Percentiles rank a stretch among this genome's conserved stretches.
Conservation (phyloP, 2,888 invertebrate species). For the Stegana nigrithorax region DNA sequence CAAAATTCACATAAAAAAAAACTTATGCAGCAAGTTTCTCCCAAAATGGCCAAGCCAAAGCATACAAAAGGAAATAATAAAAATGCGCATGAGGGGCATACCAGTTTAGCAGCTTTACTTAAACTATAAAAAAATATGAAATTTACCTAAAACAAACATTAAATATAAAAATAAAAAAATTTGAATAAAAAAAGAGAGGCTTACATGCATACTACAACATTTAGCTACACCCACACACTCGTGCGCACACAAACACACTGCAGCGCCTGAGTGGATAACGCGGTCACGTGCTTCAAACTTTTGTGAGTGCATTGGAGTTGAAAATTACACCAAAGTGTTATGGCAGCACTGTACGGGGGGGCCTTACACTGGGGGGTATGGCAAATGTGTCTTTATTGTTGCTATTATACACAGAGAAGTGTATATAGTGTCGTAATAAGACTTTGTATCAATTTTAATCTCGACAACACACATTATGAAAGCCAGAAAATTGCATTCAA, state of each 20-base stretch:
- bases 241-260: too few relatives aligned
- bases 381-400: not conserved
- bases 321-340: slow-evolving; percentile 16
- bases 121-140: too few relatives aligned
- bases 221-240: too few relatives aligned
- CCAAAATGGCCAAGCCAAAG: not conserved
- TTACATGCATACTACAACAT: too few relatives aligned
- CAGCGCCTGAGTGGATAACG: slow-evolving; percentile 16
- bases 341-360: too few relatives aligned
- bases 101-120: slow-evolving; percentile 14
- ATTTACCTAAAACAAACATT: too few relatives aligned
- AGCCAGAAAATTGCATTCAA: not conserved
- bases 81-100: not conserved
- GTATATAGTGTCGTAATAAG: not conserved
- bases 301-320: slow-evolving; percentile 10
- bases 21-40: too few relatives aligned
- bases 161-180: too few relatives aligned
- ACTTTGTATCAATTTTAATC: slow-evolving; percentile 13
- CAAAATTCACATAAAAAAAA: slow-evolving; percentile 25
- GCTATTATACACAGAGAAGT: not conserved
- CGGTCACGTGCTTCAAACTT: slow-evolving; percentile 12
- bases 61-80: slow-evolving; percentile 1
- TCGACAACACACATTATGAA: slow-evolving; percentile 4
- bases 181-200: too few relatives aligned
- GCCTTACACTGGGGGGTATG: not conserved